phyloP scores from a whole-genome alignment of 64 coral and sea anemone species.

The Stichodactyla helianthus region DNA sequence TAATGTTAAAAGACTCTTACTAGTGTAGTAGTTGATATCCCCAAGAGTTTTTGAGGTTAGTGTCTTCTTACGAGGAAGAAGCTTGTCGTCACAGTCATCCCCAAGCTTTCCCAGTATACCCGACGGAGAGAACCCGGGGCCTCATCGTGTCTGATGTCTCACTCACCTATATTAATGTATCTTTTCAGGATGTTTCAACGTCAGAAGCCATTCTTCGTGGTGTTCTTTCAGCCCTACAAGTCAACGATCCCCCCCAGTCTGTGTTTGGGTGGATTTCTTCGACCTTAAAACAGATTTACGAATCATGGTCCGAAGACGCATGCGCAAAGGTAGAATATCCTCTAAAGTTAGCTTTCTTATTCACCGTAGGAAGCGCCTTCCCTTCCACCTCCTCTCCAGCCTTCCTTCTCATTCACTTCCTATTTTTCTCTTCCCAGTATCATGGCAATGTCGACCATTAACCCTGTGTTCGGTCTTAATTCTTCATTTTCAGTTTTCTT shows the following conservation, averaged over 20 bases:
- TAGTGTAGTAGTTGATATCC: background rate
- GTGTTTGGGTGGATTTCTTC: conserved; percentile 48
- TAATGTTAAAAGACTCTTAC: background rate
- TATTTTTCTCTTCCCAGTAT: background rate
- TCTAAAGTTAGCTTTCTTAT: background rate
- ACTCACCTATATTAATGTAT: too few relatives aligned
- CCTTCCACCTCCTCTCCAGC: background rate
- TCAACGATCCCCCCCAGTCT: conserved; percentile 50
- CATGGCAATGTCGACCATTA: background rate
- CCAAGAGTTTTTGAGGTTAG: background rate
- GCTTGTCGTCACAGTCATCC: background rate
- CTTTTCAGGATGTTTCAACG: background rate
- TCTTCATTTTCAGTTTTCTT: background rate
- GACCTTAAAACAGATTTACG: conserved; percentile 18
- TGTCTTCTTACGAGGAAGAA: background rate
- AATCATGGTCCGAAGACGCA: background rate
- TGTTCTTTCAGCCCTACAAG: conserved; percentile 40
- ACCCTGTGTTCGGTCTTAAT: background rate
- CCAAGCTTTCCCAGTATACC: background rate
- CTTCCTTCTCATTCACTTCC: background rate
- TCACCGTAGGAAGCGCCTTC: background rate
- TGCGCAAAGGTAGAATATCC: background rate
- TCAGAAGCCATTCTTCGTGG: conserved; percentile 28
- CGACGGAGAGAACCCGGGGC: background rate
- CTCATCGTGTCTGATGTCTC: background rate